These are phyloP conservation scores for Tokudaia muenninki DNA, from an alignment of 2,797 vertebrate species.

Conservation along the genomic window DNA sequence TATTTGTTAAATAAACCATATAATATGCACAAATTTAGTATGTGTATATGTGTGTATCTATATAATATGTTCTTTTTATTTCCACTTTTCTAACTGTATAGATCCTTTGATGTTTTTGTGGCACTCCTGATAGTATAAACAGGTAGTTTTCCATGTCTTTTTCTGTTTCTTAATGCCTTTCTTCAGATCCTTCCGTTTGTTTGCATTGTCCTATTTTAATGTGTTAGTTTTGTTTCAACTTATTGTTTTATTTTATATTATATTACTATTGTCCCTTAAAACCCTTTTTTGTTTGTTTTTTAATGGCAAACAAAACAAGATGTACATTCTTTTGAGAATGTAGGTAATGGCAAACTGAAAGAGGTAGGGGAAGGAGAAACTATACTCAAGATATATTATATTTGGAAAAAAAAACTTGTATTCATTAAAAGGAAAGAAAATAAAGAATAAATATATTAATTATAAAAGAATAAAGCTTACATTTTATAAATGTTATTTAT, in stretches of 20 bases:
- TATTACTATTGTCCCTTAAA: background rate
- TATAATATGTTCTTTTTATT: background rate
- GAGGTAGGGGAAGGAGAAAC: background rate
- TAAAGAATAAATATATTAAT: constrained; percentile 1
- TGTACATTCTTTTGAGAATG: background rate
- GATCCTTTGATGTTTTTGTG: background rate
- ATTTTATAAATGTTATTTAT: no score
- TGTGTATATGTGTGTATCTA: background rate
- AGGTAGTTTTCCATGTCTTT: background rate
- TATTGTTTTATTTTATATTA: background rate
- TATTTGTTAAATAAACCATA: background rate
- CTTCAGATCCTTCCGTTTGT: background rate
- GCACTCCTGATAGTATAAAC: background rate
- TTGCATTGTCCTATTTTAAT: background rate
- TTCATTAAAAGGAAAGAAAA: background rate
- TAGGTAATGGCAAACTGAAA: background rate
- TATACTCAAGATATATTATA: background rate
- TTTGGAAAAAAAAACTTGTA: background rate
- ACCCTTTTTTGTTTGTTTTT: background rate
- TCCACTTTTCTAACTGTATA: background rate
- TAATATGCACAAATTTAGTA: background rate
- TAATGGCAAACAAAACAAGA: background rate
- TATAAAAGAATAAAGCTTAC: background rate
- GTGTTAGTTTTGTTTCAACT: background rate
- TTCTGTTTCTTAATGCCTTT: background rate